These are phyloP conservation scores for Lepas anatifera DNA, from an alignment of 2,888 invertebrate species.

Conservation along the genomic window DNA sequence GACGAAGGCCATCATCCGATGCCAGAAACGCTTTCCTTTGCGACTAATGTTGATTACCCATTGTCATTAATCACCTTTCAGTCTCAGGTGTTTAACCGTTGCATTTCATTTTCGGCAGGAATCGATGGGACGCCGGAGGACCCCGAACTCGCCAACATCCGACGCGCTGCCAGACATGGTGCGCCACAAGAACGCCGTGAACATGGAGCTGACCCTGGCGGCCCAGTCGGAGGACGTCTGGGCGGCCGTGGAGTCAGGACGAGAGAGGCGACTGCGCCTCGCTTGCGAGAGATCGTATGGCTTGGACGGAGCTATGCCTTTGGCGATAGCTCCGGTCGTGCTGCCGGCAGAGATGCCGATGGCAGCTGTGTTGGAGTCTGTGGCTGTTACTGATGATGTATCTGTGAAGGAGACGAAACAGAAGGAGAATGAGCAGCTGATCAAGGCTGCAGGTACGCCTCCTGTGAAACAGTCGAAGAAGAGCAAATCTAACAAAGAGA, in stretches of 20 bases:
- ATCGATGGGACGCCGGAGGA: neutral
- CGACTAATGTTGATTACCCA: too few relatives aligned
- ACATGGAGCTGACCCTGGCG: constrained; percentile 6
- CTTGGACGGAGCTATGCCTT: neutral
- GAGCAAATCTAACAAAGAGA: neutral
- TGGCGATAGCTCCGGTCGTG: neutral
- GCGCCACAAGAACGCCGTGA: constrained; percentile 3
- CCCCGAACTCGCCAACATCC: too few relatives aligned
- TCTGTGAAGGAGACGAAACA: too few relatives aligned
- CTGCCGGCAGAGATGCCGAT: too few relatives aligned
- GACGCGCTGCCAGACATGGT: neutral
- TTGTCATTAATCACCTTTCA: too few relatives aligned
- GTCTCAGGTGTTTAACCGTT: too few relatives aligned
- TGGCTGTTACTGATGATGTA: too few relatives aligned
- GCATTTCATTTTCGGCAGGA: neutral
- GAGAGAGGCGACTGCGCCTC: neutral
- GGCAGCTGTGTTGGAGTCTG: too few relatives aligned
- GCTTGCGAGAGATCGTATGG: neutral
- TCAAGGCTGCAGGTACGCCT: too few relatives aligned
- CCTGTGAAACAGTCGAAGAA: neutral
- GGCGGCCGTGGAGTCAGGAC: neutral
- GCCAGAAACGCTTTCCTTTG: too few relatives aligned
- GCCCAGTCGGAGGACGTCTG: neutral
- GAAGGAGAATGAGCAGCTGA: too few relatives aligned
- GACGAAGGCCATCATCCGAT: too few relatives aligned